Evolutionary conservation across 2,888 invertebrate species (phyloP), one percentile per base, ranked within the genome.

Genomic region (Urechis unicinctus): DNA sequence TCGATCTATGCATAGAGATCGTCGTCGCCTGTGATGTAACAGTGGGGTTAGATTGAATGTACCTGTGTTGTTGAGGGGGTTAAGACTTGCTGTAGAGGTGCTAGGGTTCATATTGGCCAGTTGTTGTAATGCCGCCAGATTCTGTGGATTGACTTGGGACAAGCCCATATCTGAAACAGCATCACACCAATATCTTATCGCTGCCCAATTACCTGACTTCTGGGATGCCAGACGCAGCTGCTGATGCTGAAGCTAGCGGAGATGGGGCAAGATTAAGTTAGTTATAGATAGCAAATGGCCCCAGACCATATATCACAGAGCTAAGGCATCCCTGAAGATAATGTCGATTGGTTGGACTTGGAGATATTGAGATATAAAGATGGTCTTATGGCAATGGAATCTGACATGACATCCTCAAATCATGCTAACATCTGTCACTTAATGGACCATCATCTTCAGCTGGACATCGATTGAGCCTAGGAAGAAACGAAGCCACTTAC

Each of bases 51-150:
- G n/a, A n/a, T n/a, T n/a, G n/a, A n/a, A n/a, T n/a, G n/a, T n/a
- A n/a, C n/a, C n/a, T n/a, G n/a, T n/a, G n/a, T n/a, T n/a, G n/a
- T n/a, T n/a, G n/a, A n/a, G n/a, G n/a, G n/a, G n/a, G n/a, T n/a
- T n/a, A n/a, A n/a, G n/a, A n/a, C n/a, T n/a, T n/a, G n/a, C n/a
- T n/a, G n/a, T n/a, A n/a, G n/a, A n/a, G 9, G 36, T 36, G 9
- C 9, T 9, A 36, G 36, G 36, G 36, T 36, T 36, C 36, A 36
- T 17, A 36, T 17, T 67, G n/a, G 66, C 61, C 48, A 68, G 58
- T 59, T 68, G 68, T 55, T 67, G 68, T 66, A 93, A 82, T 54
- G 92, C 89, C 69, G 92, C 91, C 77, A 93, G 81, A 81, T 91
- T 91, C 83, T 92, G 92, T 82, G 92, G 87, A 45, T 46, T 43